Conservation (phyloP, 2,888 invertebrate species). For the Stictocephala bisonia region DNA sequence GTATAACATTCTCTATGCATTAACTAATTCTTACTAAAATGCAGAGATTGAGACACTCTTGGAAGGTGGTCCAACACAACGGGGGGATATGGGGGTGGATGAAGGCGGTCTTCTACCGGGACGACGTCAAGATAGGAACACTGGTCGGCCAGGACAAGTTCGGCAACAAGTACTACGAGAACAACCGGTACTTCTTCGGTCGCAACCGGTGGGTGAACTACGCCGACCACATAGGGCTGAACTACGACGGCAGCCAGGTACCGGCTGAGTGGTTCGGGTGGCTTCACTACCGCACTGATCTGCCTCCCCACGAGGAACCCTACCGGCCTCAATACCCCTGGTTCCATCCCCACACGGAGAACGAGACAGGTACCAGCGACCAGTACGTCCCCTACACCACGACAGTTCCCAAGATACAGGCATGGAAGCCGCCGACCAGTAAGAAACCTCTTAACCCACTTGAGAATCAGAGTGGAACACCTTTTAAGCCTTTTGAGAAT, state of each 20-base stretch:
- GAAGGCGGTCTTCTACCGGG: constrained; percentile 79
- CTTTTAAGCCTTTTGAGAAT: no score
- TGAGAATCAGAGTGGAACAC: no score
- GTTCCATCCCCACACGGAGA: constrained; percentile 88
- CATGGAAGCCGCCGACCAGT: constrained; percentile 81
- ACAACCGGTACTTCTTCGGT: constrained; percentile 71
- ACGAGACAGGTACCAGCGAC: constrained; percentile 81
- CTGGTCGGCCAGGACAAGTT: constrained; percentile 88
- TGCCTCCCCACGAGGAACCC: constrained; percentile 76
- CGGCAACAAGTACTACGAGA: constrained; percentile 95
- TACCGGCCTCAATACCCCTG: constrained; percentile 83
- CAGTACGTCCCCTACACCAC: constrained; percentile 95
- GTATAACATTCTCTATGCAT: no score
- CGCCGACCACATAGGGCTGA: constrained; percentile 77
- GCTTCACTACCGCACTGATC: constrained; percentile 94
- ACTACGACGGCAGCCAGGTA: constrained; percentile 84
- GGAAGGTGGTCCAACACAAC: constrained; percentile 66
- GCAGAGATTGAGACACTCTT: no score
- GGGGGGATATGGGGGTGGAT: constrained; percentile 78
- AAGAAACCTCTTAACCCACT: no score
- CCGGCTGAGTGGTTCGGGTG: constrained; percentile 98
- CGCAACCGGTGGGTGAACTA: constrained; percentile 97
- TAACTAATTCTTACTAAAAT: no score
- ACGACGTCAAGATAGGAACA: constrained; percentile 85
- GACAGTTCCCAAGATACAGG: constrained; percentile 84